Conservation (phyloP, 2,113 vertebrate genomes). For the Orcinus orca region DNA sequence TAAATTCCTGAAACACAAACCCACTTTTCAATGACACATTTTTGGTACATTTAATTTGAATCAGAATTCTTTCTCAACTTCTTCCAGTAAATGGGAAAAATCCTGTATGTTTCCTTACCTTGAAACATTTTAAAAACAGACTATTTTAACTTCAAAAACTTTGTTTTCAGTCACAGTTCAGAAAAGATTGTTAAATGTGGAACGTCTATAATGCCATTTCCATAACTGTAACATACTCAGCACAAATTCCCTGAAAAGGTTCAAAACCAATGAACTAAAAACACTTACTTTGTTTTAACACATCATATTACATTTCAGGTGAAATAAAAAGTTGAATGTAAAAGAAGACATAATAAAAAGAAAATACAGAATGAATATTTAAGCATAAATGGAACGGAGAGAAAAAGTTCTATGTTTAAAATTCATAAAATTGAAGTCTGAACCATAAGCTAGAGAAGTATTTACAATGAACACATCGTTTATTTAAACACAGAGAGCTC, state of each 20-base stretch:
- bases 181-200: not conserved
- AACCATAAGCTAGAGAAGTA: not conserved
- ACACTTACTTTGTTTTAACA: not conserved
- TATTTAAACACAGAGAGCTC: not conserved
- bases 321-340: conserved; percentile 14
- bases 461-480: not conserved
- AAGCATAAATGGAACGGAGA: conserved; percentile 1
- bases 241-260: not conserved
- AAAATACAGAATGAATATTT: not conserved
- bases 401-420: not conserved
- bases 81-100: conserved; percentile 24
- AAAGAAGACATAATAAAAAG: not conserved
- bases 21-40: conserved; percentile 15
- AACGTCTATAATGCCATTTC: not conserved
- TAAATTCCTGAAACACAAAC: conserved; percentile 91
- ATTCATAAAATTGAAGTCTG: conserved; percentile 25
- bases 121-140: conserved; percentile 18
- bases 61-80: conserved; percentile 16
- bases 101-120: not conserved
- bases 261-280: conserved; percentile 37
- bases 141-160: not conserved
- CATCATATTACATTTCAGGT: not conserved
- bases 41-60: conserved; percentile 31
- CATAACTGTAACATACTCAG: not conserved
- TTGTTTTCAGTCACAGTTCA: not conserved